A percentile compares a stretch with the other conserved stretches of the same genome.
Conservation (phyloP, 2,113 vertebrate species). For the Prochilodus magdalenae region DNA sequence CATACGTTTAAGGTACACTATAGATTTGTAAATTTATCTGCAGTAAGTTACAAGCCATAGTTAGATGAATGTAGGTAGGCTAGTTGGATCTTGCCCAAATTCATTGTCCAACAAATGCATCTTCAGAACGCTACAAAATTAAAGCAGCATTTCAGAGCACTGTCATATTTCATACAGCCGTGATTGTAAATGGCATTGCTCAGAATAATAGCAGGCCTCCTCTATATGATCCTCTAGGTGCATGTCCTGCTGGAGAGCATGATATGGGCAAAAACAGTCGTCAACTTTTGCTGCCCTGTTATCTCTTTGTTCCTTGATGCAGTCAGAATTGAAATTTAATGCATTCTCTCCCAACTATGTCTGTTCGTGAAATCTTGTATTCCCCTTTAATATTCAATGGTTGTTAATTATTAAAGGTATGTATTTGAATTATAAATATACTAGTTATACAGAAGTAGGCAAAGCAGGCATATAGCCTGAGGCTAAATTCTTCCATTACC, state of each 20-base stretch:
- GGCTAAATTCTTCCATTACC: slow-evolving; percentile 99
- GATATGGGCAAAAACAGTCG: slow-evolving; percentile 54
- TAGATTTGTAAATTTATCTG: background rate
- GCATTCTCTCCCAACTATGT: slow-evolving; percentile 78
- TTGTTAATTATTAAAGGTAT: slow-evolving; percentile 99
- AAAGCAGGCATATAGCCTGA: slow-evolving; percentile 98
- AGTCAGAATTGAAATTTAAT: slow-evolving; percentile 84
- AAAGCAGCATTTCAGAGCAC: slow-evolving; percentile 37
- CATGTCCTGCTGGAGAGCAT: slow-evolving; percentile 31
- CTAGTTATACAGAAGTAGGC: slow-evolving; percentile 99
- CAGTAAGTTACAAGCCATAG: background rate
- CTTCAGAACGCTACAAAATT: slow-evolving; percentile 30
- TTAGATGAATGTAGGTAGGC: background rate
- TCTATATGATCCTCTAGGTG: slow-evolving; percentile 31
- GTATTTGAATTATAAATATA: slow-evolving; percentile 99
- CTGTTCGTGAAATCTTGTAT: slow-evolving; percentile 91
- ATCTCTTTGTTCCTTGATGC: slow-evolving; percentile 87
- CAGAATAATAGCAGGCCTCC: slow-evolving; percentile 31
- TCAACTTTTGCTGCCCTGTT: slow-evolving; percentile 80
- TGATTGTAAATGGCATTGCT: slow-evolving; percentile 33
- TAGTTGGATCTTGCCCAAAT: background rate
- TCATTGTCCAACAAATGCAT: background rate
- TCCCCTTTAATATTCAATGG: slow-evolving; percentile 97
- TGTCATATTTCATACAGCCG: slow-evolving; percentile 21
- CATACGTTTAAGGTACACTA: background rate